Conservation (phyloP, 2,113 vertebrate species). For the Tupaia chinensis region DNA sequence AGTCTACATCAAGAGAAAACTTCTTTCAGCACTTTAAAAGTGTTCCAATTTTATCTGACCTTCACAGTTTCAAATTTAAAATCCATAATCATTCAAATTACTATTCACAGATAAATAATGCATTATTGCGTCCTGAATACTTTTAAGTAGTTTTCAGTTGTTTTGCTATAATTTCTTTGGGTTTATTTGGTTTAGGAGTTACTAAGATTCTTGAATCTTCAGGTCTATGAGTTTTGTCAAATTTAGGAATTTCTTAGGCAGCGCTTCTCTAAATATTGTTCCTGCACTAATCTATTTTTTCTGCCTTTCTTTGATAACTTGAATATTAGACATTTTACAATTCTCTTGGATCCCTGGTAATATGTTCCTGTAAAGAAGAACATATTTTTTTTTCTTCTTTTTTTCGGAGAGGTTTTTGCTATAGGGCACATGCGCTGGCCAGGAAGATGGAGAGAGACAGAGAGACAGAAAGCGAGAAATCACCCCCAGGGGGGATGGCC, state of each 20-base stretch:
- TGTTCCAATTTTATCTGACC: background rate
- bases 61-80: background rate
- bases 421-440: no score
- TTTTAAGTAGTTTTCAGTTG: background rate
- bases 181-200: background rate
- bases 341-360: background rate
- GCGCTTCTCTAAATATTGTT: background rate
- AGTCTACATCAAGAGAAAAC: no score
- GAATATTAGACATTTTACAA: background rate
- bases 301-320: background rate
- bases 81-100: background rate
- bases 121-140: background rate
- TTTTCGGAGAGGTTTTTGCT: no score
- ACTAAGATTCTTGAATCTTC: background rate
- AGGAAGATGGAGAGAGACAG: no score
- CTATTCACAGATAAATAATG: background rate
- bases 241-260: background rate
- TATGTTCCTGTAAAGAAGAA: background rate
- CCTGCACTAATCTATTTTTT: no score
- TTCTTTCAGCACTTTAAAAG: background rate
- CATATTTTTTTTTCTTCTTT: background rate
- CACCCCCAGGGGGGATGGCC: no score
- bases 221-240: background rate
- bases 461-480: no score
- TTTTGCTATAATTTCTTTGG: background rate